These are phyloP conservation scores for Terebella lapidaria DNA, from an alignment of 2,888 invertebrate genomes.

Conservation along the genomic window DNA sequence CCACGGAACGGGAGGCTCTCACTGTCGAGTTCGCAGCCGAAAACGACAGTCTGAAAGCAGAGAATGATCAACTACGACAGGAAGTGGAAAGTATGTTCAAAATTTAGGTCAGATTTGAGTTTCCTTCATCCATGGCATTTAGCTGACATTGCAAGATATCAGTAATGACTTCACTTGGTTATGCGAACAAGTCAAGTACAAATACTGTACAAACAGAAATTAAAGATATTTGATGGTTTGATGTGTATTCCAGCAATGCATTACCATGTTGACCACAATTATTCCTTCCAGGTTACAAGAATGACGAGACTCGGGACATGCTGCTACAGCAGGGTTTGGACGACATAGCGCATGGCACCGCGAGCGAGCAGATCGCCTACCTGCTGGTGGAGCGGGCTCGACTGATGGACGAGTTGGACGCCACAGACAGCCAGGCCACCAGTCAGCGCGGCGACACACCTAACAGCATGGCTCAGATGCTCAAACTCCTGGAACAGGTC, in stretches of 20 bases:
- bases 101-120: background rate
- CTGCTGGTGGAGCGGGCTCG: slow-evolving; percentile 55
- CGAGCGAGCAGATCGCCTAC: slow-evolving; percentile 55
- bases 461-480: background rate
- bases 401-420: slow-evolving; percentile 54
- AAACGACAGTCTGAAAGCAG: slow-evolving; percentile 43
- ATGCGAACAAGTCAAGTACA: background rate
- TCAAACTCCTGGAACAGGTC: background rate
- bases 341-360: slow-evolving; percentile 49
- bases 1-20: slow-evolving; percentile 47
- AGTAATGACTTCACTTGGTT: background rate
- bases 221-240: too few relatives aligned
- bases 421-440: too few relatives aligned
- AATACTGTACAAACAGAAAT: too few relatives aligned
- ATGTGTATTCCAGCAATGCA: too few relatives aligned
- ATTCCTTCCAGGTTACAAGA: slow-evolving; percentile 8
- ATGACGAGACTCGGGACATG: slow-evolving; percentile 46
- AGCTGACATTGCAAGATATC: too few relatives aligned
- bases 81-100: slow-evolving; percentile 31
- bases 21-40: slow-evolving; percentile 48
- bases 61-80: slow-evolving; percentile 33
- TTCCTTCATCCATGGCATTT: background rate
- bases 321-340: slow-evolving; percentile 52
- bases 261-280: too few relatives aligned
- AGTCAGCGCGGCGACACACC: too few relatives aligned